Conservation (phyloP, 2,113 vertebrate species). For the Actenoides lindsayi region DNA sequence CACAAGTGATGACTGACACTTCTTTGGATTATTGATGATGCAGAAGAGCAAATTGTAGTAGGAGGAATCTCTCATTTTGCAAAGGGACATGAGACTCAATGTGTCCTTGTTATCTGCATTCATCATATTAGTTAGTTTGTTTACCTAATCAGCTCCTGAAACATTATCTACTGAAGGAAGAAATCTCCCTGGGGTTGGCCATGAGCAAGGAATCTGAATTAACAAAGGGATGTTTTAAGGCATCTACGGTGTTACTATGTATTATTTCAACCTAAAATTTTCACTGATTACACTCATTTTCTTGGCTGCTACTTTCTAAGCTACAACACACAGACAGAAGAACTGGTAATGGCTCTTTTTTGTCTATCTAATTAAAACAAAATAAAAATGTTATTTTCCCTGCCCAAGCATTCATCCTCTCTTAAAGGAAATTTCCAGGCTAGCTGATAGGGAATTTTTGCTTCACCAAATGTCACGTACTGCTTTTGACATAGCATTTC, state of each 20-base stretch:
- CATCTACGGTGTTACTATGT: neutral
- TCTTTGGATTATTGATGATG: neutral
- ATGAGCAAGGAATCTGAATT: slow-evolving; percentile 3
- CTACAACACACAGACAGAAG: neutral
- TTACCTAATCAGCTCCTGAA: slow-evolving; percentile 55
- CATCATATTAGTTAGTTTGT: slow-evolving; percentile 55
- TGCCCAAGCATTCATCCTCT: neutral
- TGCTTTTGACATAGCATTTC: neutral
- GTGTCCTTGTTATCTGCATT: slow-evolving; percentile 13
- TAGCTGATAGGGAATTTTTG: neutral
- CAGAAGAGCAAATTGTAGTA: slow-evolving; percentile 16
- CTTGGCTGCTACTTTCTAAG: neutral
- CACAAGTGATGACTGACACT: neutral
- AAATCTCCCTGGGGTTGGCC: neutral
- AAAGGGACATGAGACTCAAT: neutral
- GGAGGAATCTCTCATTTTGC: slow-evolving; percentile 37
- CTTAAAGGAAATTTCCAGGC: neutral
- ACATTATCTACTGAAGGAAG: neutral
- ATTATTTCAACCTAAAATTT: neutral
- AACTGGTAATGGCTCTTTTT: neutral
- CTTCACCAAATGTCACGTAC: neutral
- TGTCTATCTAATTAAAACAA: neutral
- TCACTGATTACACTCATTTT: neutral
- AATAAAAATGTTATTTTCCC: neutral
- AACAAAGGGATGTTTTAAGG: neutral